Base-by-base conservation (phyloP, 2,888 invertebrate species). In the Idaea biselata region DNA sequence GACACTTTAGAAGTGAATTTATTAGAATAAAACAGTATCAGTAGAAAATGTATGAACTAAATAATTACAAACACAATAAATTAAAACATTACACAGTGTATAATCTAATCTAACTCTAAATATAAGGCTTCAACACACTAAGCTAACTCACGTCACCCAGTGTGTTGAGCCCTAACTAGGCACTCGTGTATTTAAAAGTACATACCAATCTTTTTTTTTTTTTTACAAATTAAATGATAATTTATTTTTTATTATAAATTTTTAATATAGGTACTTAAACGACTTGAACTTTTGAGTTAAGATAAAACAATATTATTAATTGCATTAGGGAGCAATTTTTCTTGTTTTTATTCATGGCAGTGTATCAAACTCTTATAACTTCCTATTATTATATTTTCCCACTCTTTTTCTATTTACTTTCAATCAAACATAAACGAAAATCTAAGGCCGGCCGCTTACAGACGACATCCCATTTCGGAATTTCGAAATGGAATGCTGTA, bases 1-100 rank as follows among this genome's bases (percentile, higher is more conserved):
- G 84, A 83, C 90, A 91, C 90, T 89, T 89, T 71, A 76, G 72
- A 86, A 90, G 91, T 91, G 91, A 82, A 81, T 84, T 90, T 82
- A 89, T 89, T 89, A 86, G 79, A 81, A 76, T 81, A 79, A 75
- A 73, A 81, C 25, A 25, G 25, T 25, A 85, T 87, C 84, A 88
- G 79, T 90, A 88, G 81, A 88, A 84, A 86, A 82, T 78, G 81
- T 79, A 78, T 76, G 76, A 14, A 44, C 8, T 14, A 14, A 44
- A 77, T 78, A 70, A 73, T 62, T 63, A 66, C 63, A 70, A 65
- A 68, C 59, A 68, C 61, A 75, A 75, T 68, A 73, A 69, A 75
- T 44, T 44, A 44, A 44, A 67, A 71, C 60, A 67, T 69, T 71
- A 77, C 67, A 73, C 72, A 72, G 76, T 32, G 72, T 66, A 63